Conservation (phyloP, 2,888 invertebrate genomes). For the Drosophila imparisetae region DNA sequence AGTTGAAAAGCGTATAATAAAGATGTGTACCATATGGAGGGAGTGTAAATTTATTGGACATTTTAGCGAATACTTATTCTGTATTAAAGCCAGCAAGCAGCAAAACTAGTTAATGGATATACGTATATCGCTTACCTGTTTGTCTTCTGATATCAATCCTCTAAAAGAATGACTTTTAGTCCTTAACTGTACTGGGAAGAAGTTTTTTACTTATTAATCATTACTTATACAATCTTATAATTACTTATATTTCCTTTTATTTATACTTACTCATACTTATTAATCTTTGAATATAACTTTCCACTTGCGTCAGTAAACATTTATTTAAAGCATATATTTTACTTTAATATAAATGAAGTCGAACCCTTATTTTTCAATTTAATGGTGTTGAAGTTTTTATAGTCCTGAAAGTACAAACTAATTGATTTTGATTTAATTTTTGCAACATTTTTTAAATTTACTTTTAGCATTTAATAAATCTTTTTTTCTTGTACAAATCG, state of each 20-base stretch:
- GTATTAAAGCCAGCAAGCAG: background rate
- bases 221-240: background rate
- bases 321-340: background rate
- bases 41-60: background rate
- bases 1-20: background rate
- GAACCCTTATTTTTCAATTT: background rate
- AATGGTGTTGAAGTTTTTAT: background rate
- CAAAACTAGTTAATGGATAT: background rate
- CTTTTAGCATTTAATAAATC: no score
- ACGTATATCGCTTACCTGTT: background rate
- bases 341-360: background rate
- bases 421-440: background rate
- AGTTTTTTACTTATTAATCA: background rate
- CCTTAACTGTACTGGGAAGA: background rate
- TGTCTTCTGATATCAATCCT: background rate
- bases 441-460: background rate
- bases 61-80: background rate
- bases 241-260: background rate
- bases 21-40: background rate
- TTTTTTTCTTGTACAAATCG: no score
- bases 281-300: background rate
- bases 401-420: background rate
- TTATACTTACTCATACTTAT: background rate
- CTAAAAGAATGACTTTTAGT: background rate
- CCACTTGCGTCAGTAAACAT: background rate